phyloP scores from a whole-genome alignment of 2,113 vertebrate genomes.

The Callospermophilus lateralis region DNA sequence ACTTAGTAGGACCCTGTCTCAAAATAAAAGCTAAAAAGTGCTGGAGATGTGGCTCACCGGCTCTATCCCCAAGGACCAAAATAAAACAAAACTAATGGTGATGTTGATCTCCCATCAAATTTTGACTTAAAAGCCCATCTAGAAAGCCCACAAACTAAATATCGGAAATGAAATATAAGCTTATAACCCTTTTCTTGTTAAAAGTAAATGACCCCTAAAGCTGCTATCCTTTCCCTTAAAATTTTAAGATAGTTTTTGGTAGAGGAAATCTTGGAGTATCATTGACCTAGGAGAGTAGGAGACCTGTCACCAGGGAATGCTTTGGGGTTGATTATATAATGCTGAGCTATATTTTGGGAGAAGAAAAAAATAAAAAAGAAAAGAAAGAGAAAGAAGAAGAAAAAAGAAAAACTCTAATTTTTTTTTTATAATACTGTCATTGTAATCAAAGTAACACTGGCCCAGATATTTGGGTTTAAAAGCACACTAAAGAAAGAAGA shows the following conservation, averaged over 20 bases:
- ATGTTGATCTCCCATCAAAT: background rate
- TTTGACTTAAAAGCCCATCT: background rate
- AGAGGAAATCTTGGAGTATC: background rate
- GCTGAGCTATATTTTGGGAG: background rate
- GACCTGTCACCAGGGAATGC: background rate
- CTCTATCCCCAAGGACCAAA: too few relatives aligned
- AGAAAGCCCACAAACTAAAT: background rate
- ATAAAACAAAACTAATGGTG: background rate
- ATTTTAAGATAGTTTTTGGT: background rate
- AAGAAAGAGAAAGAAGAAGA: background rate
- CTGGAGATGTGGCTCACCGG: too few relatives aligned
- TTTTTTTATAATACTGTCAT: background rate
- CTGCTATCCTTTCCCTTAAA: background rate
- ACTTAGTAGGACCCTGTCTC: too few relatives aligned
- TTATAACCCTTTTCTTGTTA: background rate
- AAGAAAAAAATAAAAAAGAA: too few relatives aligned
- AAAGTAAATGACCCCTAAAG: background rate
- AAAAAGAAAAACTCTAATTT: background rate
- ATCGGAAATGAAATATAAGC: background rate
- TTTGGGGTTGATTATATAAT: background rate
- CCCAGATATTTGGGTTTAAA: background rate
- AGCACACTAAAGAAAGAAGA: background rate
- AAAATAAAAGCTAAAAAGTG: too few relatives aligned
- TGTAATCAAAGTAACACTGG: background rate
- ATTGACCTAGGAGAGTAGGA: background rate